These are phyloP conservation scores for Chlorops oryzae DNA, from an alignment of 1,140 invertebrate genomes.

Conservation along the genomic window DNA sequence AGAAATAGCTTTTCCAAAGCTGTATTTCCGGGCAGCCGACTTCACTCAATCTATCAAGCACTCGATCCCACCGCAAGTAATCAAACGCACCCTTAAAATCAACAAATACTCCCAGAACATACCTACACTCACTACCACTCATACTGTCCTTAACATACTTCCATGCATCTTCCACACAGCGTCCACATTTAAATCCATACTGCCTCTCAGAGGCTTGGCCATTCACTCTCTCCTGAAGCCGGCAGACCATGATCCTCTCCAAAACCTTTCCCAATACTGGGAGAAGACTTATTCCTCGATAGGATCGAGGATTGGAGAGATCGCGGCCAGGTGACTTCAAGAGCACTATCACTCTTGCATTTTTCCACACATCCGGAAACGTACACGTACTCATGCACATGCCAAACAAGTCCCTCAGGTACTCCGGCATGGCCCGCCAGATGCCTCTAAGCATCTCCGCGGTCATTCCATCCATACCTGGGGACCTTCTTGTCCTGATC, in stretches of 20 bases:
- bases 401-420: neutral
- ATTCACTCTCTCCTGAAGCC: conserved; percentile 4
- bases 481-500: neutral
- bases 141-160: neutral
- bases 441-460: conserved; percentile 6
- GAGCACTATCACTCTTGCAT: conserved; percentile 22
- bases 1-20: conserved; percentile 10
- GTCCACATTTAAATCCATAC: conserved; percentile 9
- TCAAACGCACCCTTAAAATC: too few relatives aligned
- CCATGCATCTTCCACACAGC: neutral
- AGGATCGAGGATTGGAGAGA: conserved; percentile 18
- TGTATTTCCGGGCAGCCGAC: neutral
- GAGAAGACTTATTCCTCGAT: conserved; percentile 30
- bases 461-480: conserved; percentile 6
- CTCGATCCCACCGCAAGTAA: too few relatives aligned
- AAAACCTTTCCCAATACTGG: conserved; percentile 28
- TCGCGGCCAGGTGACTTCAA: conserved; percentile 16
- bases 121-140: too few relatives aligned
- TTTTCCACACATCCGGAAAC: conserved; percentile 17
- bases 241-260: conserved; percentile 22
- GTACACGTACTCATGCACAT: neutral
- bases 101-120: too few relatives aligned
- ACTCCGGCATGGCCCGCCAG: conserved; percentile 3
- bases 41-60: too few relatives aligned
- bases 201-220: neutral